Base-by-base conservation (phyloP, 2,113 vertebrate genomes). In the Archilochus colubris region DNA sequence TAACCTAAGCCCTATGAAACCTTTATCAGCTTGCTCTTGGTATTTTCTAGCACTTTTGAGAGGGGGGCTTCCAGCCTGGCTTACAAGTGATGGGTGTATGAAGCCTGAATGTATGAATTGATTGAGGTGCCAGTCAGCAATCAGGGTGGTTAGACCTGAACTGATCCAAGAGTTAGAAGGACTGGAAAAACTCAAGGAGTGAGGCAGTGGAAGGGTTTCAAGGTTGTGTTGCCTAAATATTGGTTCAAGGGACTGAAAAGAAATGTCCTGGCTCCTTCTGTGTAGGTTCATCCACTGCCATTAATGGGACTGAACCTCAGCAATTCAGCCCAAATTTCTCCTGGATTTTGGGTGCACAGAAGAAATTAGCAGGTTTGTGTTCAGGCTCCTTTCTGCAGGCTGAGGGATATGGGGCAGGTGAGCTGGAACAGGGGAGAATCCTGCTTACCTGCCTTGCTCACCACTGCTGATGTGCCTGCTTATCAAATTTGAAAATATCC, bases 11-110 rank as follows among this genome's bases (percentile, higher is more conserved):
- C 36, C 28, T 16, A 11, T 78, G 78, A 89, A 88, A 55, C 27
- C 66, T 81, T 92, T 95, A 53, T 63, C 63, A 86, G 33, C 72
- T 91, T 81, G 57, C 22, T 69, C 27, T 38, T 82, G 14, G 89
- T 80, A 48, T 36, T 36, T 69, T 77, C 59, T 61, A 4, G 80
- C 13, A 31, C 3, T 59, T 87, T 64, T 64, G n/a, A 89, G 53
- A 70, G 59, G 64, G 78, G 38, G 17, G 31, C 73, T 86, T 85
- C 46, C 58, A 77, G 67, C 70, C 23, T 66, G 76, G 31, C 64
- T 67, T 31, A 3, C 0, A 0, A 22, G 0, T n/a, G 81, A 63
- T 76, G 50, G 44, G 19, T 69, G 38, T 53, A 27, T 36, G 73
- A 51, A 85, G 21, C 64, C 68, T 68, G 40, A 75, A 44, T 2